These are phyloP conservation scores for Thalassoma bifasciatum DNA, from an alignment of 2,113 vertebrate species.

Conservation along the genomic window DNA sequence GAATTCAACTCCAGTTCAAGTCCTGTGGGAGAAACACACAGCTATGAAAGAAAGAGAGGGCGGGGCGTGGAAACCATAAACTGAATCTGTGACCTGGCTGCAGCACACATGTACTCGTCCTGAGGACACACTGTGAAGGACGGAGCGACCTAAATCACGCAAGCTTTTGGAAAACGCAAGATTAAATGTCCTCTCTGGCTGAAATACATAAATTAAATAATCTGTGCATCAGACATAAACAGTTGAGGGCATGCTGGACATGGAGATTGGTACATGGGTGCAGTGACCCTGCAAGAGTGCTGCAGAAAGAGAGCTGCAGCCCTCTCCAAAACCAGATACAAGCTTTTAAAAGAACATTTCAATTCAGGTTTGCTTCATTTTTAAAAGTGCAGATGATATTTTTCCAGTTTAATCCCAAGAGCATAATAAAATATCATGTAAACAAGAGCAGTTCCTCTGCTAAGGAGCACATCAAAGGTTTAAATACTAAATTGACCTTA, in stretches of 20 bases:
- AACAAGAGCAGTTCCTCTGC: no score
- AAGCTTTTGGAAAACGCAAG: constrained; percentile 59
- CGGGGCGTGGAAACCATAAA: background rate
- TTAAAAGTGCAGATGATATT: no score
- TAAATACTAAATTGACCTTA: no score
- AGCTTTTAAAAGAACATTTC: no score
- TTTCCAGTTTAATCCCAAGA: no score
- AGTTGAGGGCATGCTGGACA: background rate
- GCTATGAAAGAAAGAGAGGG: background rate
- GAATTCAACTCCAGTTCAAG: no score
- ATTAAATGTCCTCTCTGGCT: constrained; percentile 56
- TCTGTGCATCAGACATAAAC: constrained; percentile 28
- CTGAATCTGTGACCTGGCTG: constrained; percentile 13
- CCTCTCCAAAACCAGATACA: no score
- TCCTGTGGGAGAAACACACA: background rate
- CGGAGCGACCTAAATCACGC: constrained; percentile 63
- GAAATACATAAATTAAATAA: constrained; percentile 58
- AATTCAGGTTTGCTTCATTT: no score
- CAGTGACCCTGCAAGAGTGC: background rate
- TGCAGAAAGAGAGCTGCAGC: no score
- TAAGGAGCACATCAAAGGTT: no score
- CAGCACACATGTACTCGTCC: constrained; percentile 5
- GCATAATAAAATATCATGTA: no score
- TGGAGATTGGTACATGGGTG: background rate
- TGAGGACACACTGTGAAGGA: constrained; percentile 54